Percentiles rank a stretch among this genome's conserved stretches.
Evolutionary conservation across 1,140 invertebrate genomes (phyloP).

Genomic region (Homalodisca vitripennis): DNA sequence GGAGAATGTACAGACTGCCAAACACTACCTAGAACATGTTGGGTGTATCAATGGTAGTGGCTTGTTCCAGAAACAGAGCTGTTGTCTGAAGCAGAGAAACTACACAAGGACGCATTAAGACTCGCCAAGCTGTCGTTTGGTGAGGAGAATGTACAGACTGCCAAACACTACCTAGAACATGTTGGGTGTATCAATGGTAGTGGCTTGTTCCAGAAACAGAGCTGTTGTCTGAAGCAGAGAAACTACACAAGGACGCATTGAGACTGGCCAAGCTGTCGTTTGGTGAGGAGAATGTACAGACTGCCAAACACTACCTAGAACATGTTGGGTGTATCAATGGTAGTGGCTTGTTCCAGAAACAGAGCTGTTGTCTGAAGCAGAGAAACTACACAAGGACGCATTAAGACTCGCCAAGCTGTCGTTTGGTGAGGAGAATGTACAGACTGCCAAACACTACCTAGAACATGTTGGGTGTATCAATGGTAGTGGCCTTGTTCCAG

Average conservation of each 20-base stretch:
- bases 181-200: too few species aligned
- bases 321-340: too few species aligned
- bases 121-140: conserved; percentile 79
- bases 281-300: conserved; percentile 90
- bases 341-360: conserved; percentile 52
- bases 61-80: conserved; percentile 55
- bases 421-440: conserved; percentile 90
- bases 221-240: conserved; percentile 71
- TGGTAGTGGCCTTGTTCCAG: too few species aligned
- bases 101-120: conserved; percentile 77
- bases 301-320: conserved; percentile 93
- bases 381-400: conserved; percentile 77
- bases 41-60: too few species aligned
- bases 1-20: conserved; percentile 90
- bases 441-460: conserved; percentile 91
- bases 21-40: too few species aligned
- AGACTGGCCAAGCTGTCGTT: conserved; percentile 73
- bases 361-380: conserved; percentile 68
- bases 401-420: conserved; percentile 70
- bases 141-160: conserved; percentile 90
- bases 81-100: conserved; percentile 70
- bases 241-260: conserved; percentile 77
- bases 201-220: conserved; percentile 53
- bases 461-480: too few species aligned
- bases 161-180: conserved; percentile 94